Percentiles rank a stretch among this genome's conserved stretches.
Conservation (phyloP, 2,113 vertebrate genomes). For the Paedocypris sp. region DNA sequence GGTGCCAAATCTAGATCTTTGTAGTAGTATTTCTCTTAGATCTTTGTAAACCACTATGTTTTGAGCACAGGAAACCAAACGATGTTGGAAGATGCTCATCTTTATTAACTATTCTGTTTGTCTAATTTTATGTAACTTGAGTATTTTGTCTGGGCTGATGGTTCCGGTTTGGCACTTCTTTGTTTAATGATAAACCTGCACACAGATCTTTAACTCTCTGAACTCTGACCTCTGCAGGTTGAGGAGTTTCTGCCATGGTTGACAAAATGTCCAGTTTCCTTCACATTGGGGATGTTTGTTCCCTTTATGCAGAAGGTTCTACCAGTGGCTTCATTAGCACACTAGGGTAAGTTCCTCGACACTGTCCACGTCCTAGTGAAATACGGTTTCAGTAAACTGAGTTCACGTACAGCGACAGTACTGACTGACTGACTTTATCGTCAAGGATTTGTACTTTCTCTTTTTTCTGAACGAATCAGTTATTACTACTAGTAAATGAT, state of each 20-base stretch:
- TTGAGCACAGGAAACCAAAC: no score
- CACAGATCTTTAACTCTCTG: background rate
- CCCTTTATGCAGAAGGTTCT: conserved; percentile 91
- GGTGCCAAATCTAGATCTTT: no score
- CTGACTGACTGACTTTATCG: no score
- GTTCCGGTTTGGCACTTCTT: background rate
- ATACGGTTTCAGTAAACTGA: no score
- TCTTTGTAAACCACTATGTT: no score
- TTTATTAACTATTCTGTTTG: no score
- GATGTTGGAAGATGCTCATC: no score
- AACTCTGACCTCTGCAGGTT: conserved; percentile 41
- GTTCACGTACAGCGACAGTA: no score
- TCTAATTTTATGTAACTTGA: background rate
- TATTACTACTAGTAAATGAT: conserved; percentile 1
- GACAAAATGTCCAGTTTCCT: conserved; percentile 98
- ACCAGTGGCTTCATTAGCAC: conserved; percentile 98
- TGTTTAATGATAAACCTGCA: background rate
- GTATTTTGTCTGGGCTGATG: background rate
- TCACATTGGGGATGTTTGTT: conserved; percentile 95
- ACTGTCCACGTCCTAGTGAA: no score
- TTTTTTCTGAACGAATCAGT: no score
- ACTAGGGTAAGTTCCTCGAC: conserved; percentile 69
- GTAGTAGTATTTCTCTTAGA: no score
- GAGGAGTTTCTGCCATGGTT: conserved; percentile 70
- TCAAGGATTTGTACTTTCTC: no score